Conservation (phyloP, 2,113 vertebrate genomes). For the Promerops cafer region DNA sequence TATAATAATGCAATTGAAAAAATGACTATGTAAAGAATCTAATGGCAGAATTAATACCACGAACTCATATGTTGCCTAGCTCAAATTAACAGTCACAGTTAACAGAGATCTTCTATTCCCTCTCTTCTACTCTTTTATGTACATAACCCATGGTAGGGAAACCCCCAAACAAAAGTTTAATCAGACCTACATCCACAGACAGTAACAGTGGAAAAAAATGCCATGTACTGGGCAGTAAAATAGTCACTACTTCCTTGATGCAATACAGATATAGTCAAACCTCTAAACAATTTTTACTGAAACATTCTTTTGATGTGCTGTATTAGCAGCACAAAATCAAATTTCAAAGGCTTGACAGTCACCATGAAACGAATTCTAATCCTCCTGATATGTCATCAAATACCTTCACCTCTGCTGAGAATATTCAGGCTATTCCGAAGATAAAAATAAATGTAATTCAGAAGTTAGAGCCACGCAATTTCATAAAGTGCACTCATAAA, state of each 20-base stretch:
- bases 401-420: background rate
- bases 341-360: background rate
- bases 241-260: background rate
- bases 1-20: background rate
- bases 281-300: background rate
- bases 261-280: background rate
- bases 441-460: background rate
- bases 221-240: background rate
- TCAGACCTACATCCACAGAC: background rate
- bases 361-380: background rate
- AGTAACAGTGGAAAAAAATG: background rate
- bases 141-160: background rate
- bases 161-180: background rate
- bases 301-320: background rate
- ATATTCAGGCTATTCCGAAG: background rate
- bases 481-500: background rate
- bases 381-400: background rate
- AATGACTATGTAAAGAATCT: background rate
- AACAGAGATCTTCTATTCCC: background rate
- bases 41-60: background rate
- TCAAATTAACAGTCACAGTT: background rate
- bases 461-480: background rate
- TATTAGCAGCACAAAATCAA: background rate
- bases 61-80: background rate
- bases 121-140: background rate